These are phyloP conservation scores for Chaetura pelagica DNA, from an alignment of 2,113 vertebrate species.

Conservation along the genomic window DNA sequence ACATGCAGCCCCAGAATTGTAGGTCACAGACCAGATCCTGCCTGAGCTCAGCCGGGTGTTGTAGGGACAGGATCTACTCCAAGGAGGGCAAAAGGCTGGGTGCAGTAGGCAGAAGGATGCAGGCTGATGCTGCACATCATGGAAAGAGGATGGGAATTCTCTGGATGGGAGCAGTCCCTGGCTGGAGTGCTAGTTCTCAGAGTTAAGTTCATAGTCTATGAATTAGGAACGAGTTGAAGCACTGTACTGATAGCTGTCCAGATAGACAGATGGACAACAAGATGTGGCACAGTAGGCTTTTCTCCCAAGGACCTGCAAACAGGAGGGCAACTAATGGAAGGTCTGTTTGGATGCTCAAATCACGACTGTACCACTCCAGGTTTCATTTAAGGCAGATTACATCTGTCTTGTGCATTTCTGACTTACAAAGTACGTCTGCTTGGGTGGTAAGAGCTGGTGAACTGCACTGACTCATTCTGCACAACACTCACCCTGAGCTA, in stretches of 20 bases:
- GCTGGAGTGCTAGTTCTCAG: not conserved
- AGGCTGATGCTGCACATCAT: not conserved
- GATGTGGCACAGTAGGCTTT: not conserved
- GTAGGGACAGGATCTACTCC: not conserved
- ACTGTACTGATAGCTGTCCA: not conserved
- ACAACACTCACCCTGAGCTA: not conserved
- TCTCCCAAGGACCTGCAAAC: not conserved
- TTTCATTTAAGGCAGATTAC: not conserved
- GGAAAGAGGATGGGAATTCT: not conserved
- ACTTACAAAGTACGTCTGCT: not conserved
- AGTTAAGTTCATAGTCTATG: not conserved
- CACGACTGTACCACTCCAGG: not conserved
- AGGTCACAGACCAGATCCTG: not conserved
- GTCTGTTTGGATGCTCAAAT: not conserved
- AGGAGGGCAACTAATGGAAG: not conserved
- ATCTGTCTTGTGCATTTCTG: no score
- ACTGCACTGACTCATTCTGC: not conserved
- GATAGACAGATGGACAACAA: not conserved
- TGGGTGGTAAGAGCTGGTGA: not conserved
- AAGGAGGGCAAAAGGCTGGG: not conserved
- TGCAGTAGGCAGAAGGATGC: fast-evolving
- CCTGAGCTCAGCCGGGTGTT: not conserved
- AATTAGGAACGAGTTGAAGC: not conserved
- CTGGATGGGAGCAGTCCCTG: not conserved
- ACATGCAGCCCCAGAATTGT: not conserved